Percentiles rank a stretch among this genome's conserved stretches.
phyloP scores from a whole-genome alignment of 2,888 invertebrate species.

The Pristionchus entomophagus region DNA sequence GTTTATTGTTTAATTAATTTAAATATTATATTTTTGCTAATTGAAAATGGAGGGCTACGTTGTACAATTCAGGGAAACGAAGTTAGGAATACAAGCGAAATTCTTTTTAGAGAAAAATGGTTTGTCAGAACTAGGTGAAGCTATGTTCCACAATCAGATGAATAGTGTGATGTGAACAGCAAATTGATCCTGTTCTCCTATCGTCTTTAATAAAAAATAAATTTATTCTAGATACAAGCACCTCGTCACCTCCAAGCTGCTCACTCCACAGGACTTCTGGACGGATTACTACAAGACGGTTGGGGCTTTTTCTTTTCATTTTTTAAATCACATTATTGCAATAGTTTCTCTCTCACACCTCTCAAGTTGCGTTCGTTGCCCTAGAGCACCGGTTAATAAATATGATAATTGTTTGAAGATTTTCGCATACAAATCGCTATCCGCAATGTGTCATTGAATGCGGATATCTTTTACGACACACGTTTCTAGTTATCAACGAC shows the following conservation, averaged over 20 bases:
- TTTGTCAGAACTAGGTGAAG: not conserved
- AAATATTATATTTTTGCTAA: not conserved
- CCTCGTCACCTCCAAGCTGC: constrained; percentile 94
- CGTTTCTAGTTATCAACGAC: too few relatives aligned
- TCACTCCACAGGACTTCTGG: constrained; percentile 99
- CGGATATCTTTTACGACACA: too few relatives aligned
- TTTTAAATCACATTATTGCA: not conserved
- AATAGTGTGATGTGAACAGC: not conserved
- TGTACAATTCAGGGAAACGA: too few relatives aligned
- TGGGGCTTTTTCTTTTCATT: not conserved
- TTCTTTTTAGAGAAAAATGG: not conserved
- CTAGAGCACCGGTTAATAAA: not conserved
- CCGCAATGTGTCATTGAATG: too few relatives aligned
- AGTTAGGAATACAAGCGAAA: too few relatives aligned
- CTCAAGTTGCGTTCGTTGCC: not conserved
- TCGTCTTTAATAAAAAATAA: too few relatives aligned
- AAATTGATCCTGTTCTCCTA: too few relatives aligned
- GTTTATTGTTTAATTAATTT: not conserved
- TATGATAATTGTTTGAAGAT: too few relatives aligned
- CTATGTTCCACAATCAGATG: not conserved
- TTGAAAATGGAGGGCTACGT: too few relatives aligned
- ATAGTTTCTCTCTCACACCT: too few relatives aligned
- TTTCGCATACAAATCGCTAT: too few relatives aligned
- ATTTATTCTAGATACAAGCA: constrained; percentile 86
- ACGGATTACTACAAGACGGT: constrained; percentile 59